Conservation (phyloP, 2,113 vertebrate species). For the Laticauda laticaudata region DNA sequence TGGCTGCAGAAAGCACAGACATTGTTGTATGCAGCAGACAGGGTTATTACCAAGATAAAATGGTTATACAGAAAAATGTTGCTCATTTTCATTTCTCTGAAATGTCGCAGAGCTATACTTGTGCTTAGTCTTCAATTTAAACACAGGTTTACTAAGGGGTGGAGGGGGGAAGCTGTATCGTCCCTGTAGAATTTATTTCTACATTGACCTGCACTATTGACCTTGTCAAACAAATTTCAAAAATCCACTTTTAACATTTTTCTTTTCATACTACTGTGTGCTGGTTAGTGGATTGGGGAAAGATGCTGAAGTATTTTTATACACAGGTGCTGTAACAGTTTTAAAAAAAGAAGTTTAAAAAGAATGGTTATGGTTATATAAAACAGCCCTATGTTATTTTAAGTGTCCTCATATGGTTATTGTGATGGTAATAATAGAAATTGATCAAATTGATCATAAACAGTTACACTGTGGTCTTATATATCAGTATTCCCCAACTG, state of each 20-base stretch:
- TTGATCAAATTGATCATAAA: neutral
- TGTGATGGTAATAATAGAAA: neutral
- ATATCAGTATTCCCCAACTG: neutral
- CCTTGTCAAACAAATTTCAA: conserved; percentile 16
- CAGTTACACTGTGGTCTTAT: neutral
- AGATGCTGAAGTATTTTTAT: neutral
- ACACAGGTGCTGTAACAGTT: neutral
- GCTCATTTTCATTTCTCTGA: conserved; percentile 34
- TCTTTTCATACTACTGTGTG: neutral
- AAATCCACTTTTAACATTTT: neutral
- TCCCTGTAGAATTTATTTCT: conserved; percentile 16
- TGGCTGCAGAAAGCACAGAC: neutral
- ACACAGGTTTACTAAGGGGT: conserved; percentile 9
- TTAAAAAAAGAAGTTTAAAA: accelerated
- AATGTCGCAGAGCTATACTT: conserved; percentile 20
- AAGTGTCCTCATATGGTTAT: neutral
- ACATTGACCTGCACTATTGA: neutral
- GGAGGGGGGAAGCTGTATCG: neutral
- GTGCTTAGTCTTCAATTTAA: conserved; percentile 31
- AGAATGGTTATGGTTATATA: neutral
- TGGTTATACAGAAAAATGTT: conserved; percentile 18
- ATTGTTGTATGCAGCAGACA: neutral
- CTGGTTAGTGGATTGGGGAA: conserved; percentile 5
- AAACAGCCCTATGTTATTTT: neutral
- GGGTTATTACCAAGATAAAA: conserved; percentile 7